These are phyloP conservation scores for Sussaba pulchella DNA, from an alignment of 2,888 invertebrate species.

Conservation along the genomic window DNA sequence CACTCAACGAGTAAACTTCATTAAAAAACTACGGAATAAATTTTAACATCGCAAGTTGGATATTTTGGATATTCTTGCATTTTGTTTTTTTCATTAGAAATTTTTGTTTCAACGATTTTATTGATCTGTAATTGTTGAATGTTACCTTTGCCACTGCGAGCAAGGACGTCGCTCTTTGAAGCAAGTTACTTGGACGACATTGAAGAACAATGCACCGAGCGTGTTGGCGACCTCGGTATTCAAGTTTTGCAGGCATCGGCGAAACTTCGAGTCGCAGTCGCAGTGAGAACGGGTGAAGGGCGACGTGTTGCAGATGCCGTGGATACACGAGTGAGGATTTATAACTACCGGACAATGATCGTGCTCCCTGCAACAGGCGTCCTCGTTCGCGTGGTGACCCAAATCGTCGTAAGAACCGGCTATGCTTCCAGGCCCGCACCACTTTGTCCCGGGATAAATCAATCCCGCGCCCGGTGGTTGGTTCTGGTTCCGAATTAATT, in stretches of 20 bases:
- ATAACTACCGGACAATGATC: conserved; percentile 89
- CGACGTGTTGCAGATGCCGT: conserved; percentile 89
- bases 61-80: too few relatives aligned
- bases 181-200: conserved; percentile 90
- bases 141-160: conserved; percentile 87
- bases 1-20: too few relatives aligned
- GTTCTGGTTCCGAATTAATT: conserved; percentile 68
- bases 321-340: conserved; percentile 86
- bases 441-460: conserved; percentile 89
- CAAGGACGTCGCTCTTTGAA: conserved; percentile 89
- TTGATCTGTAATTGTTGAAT: background rate
- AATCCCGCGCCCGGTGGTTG: conserved; percentile 77
- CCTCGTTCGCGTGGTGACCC: conserved; percentile 88
- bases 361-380: conserved; percentile 90
- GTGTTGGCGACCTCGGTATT: conserved; percentile 90
- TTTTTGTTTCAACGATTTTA: background rate
- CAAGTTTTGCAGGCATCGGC: conserved; percentile 88
- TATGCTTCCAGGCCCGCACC: conserved; percentile 91
- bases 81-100: background rate
- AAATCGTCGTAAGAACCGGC: conserved; percentile 88
- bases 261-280: conserved; percentile 90
- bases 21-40: too few relatives aligned
- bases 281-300: conserved; percentile 90
- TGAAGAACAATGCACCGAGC: conserved; percentile 91
- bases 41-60: too few relatives aligned